Percentiles rank a stretch among this genome's conserved stretches.
These are phyloP conservation scores for Parnassius apollo DNA, from an alignment of 2,888 invertebrate genomes.

Conservation along the genomic window DNA sequence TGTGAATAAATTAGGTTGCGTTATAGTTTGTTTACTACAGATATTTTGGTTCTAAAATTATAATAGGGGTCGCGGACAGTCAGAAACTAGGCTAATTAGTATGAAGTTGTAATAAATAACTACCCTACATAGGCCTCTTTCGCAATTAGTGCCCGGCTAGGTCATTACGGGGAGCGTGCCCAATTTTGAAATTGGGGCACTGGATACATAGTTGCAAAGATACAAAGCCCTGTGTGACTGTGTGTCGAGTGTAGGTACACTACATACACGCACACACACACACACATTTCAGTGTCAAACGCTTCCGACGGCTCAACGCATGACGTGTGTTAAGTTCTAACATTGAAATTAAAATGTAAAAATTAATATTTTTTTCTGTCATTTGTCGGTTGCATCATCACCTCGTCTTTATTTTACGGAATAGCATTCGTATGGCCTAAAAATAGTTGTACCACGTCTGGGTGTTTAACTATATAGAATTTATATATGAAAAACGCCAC, in stretches of 20 bases:
- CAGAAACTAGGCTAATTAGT: constrained; percentile 17
- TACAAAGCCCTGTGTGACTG: constrained; percentile 27
- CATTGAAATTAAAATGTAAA: too few species aligned
- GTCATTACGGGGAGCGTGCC: constrained; percentile 47
- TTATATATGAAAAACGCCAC: too few species aligned
- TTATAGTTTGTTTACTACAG: too few species aligned
- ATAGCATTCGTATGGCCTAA: too few species aligned
- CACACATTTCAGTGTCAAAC: constrained; percentile 19
- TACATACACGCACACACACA: too few species aligned
- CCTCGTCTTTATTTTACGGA: too few species aligned
- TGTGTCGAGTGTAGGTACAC: constrained; percentile 4
- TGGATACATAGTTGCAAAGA: constrained; percentile 29
- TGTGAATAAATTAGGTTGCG: too few species aligned
- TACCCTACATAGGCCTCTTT: constrained; percentile 59
- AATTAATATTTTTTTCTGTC: too few species aligned
- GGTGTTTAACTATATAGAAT: too few species aligned
- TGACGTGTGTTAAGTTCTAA: too few species aligned
- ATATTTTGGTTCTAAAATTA: not conserved
- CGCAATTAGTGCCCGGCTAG: constrained; percentile 58
- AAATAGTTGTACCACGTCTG: too few species aligned
- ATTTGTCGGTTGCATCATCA: too few species aligned
- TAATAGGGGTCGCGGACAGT: constrained; percentile 4
- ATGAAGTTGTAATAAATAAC: constrained; percentile 28
- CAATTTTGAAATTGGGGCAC: constrained; percentile 44
- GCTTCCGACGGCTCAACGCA: constrained; percentile 3